Evolutionary conservation across 2,797 vertebrate genomes (phyloP).

Genomic region (Natrix natrix): DNA sequence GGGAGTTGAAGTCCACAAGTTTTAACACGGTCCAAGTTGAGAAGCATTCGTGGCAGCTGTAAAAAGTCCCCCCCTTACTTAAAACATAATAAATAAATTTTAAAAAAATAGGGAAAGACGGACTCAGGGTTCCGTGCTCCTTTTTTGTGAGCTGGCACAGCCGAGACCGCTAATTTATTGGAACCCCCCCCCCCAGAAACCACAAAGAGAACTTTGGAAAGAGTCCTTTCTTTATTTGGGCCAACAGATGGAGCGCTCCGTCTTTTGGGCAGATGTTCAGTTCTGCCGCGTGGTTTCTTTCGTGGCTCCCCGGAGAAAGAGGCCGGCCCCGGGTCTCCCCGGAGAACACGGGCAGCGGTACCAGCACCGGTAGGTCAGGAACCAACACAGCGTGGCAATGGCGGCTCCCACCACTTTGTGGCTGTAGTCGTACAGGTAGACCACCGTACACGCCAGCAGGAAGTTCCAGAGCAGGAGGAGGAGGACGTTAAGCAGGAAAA

Average conservation of each 20-base stretch:
- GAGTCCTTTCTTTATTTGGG: neutral
- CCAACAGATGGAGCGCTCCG: accelerated
- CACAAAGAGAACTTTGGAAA: neutral
- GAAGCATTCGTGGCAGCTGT: neutral
- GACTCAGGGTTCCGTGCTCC: neutral
- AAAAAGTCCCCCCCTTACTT: neutral
- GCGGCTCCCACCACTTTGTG: slow-evolving; percentile 86
- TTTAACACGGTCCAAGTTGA: neutral
- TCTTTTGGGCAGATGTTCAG: neutral
- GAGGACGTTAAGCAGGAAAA: slow-evolving; percentile 85
- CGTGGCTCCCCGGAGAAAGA: slow-evolving; percentile 64
- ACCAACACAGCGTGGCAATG: slow-evolving; percentile 80
- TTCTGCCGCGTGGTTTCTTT: slow-evolving; percentile 2
- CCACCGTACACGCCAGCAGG: slow-evolving; percentile 81
- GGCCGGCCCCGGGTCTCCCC: slow-evolving; percentile 81
- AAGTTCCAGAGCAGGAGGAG: slow-evolving; percentile 86
- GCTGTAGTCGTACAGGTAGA: slow-evolving; percentile 86
- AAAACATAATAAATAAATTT: neutral
- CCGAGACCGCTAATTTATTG: too few species aligned
- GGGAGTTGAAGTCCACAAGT: neutral
- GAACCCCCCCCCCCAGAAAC: neutral
- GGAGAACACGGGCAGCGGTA: slow-evolving; percentile 83
- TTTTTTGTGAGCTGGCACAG: neutral
- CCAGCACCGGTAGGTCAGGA: slow-evolving; percentile 86
- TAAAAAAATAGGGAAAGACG: neutral